These are phyloP conservation scores for Thalassophryne amazonica DNA, from an alignment of 2,797 vertebrate species.

Conservation along the genomic window DNA sequence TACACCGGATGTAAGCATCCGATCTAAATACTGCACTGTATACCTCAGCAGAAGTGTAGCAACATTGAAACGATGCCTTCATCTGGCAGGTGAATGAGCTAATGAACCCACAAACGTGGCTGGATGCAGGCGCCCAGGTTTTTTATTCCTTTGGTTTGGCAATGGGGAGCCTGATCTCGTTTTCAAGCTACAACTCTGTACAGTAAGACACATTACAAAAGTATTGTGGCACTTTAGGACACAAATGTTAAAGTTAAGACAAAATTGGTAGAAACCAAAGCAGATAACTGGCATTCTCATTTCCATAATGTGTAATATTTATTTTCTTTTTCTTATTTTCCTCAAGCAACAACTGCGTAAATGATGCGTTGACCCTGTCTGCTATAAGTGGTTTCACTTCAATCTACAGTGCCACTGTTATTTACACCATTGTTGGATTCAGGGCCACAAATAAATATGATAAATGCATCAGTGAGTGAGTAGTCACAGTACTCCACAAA, in stretches of 20 bases:
- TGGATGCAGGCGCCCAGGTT: slow-evolving; percentile 94
- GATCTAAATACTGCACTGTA: no score
- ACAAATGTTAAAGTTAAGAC: no score
- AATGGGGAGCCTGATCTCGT: slow-evolving; percentile 96
- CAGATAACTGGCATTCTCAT: neutral
- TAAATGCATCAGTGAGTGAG: slow-evolving; percentile 83
- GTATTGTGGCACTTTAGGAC: neutral
- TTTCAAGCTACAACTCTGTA: slow-evolving; percentile 96
- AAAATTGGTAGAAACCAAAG: no score
- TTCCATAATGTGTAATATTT: neutral
- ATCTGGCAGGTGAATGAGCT: slow-evolving; percentile 81
- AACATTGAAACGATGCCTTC: no score
- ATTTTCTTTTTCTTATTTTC: neutral
- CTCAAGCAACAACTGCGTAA: slow-evolving; percentile 91
- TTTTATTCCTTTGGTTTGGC: slow-evolving; percentile 93
- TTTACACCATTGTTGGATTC: slow-evolving; percentile 96
- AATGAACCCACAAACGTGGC: slow-evolving; percentile 87
- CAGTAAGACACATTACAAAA: slow-evolving; percentile 83
- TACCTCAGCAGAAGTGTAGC: no score
- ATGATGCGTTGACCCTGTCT: slow-evolving; percentile 87
- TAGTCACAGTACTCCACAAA: slow-evolving; percentile 2
- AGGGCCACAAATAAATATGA: slow-evolving; percentile 89
- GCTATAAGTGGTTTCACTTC: slow-evolving; percentile 88
- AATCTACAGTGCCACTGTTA: slow-evolving; percentile 86
- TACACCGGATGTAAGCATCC: slow-evolving; percentile 84